Percentiles rank a stretch among this genome's conserved stretches.
These are phyloP conservation scores for Talpa occidentalis DNA, from an alignment of 2,113 vertebrate species.

Conservation along the genomic window DNA sequence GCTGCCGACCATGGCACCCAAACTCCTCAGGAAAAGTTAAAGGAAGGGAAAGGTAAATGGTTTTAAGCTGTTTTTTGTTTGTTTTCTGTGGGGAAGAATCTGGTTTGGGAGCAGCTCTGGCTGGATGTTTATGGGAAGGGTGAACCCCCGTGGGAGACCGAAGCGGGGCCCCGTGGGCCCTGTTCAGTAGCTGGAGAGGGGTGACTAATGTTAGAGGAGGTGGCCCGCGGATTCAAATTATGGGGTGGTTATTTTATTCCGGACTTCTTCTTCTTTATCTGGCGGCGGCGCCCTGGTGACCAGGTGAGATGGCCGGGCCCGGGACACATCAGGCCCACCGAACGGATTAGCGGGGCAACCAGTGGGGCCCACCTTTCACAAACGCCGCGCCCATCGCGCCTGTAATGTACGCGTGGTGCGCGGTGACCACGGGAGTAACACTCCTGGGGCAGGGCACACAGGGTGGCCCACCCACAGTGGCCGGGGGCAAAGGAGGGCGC, in stretches of 20 bases:
- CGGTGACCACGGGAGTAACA: neutral
- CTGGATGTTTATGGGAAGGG: neutral
- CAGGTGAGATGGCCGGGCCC: neutral
- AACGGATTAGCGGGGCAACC: neutral
- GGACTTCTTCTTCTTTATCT: neutral
- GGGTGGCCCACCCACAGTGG: neutral
- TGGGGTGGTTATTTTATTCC: neutral
- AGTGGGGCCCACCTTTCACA: neutral
- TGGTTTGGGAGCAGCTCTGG: neutral
- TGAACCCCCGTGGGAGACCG: neutral
- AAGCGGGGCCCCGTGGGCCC: neutral
- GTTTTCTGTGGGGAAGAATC: accelerated
- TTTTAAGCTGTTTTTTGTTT: neutral
- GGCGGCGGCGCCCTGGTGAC: neutral
- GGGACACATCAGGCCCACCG: neutral
- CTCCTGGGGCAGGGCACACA: neutral
- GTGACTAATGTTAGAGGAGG: neutral
- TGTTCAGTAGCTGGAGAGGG: too few species aligned
- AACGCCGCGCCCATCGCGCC: neutral
- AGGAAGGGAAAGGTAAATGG: neutral
- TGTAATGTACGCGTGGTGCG: neutral
- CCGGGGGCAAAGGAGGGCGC: too few species aligned
- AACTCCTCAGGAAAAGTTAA: neutral
- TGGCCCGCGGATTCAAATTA: neutral
- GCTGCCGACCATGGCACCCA: accelerated